A percentile compares a stretch with the other conserved stretches of the same genome.
These are phyloP conservation scores for Mola mola DNA, from an alignment of 2,113 vertebrate genomes.

Conservation along the genomic window DNA sequence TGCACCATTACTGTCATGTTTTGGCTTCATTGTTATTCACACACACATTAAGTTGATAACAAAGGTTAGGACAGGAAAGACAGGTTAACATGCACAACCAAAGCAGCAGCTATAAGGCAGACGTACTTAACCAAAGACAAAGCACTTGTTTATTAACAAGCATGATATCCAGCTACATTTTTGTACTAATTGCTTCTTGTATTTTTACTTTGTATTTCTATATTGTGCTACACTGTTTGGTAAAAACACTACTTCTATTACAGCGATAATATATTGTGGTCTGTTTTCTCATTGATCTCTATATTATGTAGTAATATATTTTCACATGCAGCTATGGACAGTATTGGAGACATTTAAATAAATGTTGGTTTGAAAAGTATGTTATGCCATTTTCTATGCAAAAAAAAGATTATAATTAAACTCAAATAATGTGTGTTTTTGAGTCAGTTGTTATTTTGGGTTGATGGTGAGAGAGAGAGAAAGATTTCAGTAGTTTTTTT, in stretches of 20 bases:
- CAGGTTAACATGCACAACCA: slow-evolving; percentile 12
- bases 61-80: too few species aligned
- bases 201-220: slow-evolving; percentile 68
- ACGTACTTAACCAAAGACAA: slow-evolving; percentile 78
- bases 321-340: slow-evolving; percentile 82
- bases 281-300: slow-evolving; percentile 71
- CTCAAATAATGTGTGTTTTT: slow-evolving; percentile 59
- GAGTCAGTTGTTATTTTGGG: background rate
- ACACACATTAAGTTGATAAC: too few species aligned
- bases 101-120: slow-evolving; percentile 32
- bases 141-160: slow-evolving; percentile 79
- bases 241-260: slow-evolving; percentile 62
- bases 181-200: slow-evolving; percentile 75
- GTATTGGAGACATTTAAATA: slow-evolving; percentile 67
- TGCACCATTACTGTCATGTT: slow-evolving; percentile 9
- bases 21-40: too few species aligned
- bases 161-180: slow-evolving; percentile 76
- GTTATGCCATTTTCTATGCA: slow-evolving; percentile 79
- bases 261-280: slow-evolving; percentile 84
- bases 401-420: slow-evolving; percentile 76
- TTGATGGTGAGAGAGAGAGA: background rate
- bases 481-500: background rate
- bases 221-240: slow-evolving; percentile 57
- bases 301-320: slow-evolving; percentile 87
- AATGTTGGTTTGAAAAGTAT: slow-evolving; percentile 69